A percentile compares a stretch with the other conserved stretches of the same genome.
Conservation (phyloP, 2,888 invertebrate species). For the Willowsia nigromaculata region DNA sequence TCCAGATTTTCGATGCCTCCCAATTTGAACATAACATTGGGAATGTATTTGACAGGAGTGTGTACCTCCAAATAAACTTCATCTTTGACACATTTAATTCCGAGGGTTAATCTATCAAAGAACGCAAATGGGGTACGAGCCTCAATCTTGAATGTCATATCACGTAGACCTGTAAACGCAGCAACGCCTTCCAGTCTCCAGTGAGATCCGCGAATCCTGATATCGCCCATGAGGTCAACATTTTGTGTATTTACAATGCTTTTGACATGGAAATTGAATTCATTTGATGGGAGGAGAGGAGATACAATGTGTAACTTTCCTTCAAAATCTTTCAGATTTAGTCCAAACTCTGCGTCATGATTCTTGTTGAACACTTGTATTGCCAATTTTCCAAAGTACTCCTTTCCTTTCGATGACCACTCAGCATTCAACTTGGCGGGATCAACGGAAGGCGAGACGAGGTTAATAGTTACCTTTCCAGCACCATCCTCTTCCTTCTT, state of each 20-base stretch:
- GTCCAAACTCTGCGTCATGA: constrained; percentile 64
- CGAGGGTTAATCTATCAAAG: constrained; percentile 75
- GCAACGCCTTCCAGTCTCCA: constrained; percentile 75
- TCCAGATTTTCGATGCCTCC: constrained; percentile 69
- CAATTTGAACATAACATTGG: constrained; percentile 74
- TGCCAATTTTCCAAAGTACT: constrained; percentile 51
- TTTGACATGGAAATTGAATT: constrained; percentile 75
- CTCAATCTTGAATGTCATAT: constrained; percentile 76
- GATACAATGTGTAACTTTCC: constrained; percentile 70
- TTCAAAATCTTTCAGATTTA: constrained; percentile 73
- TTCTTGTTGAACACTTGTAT: constrained; percentile 39
- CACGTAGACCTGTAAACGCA: constrained; percentile 46
- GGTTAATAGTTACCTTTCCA: constrained; percentile 66
- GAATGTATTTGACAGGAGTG: constrained; percentile 75
- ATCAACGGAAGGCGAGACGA: constrained; percentile 76
- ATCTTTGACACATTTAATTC: constrained; percentile 70
- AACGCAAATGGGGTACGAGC: constrained; percentile 74
- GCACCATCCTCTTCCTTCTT: background rate
- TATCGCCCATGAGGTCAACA: constrained; percentile 74
- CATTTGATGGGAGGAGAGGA: constrained; percentile 74
- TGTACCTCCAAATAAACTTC: constrained; percentile 74
- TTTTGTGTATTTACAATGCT: constrained; percentile 60
- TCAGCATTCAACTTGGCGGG: constrained; percentile 68
- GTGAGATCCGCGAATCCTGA: constrained; percentile 67
- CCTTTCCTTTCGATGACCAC: constrained; percentile 50